Evolutionary conservation across 1,140 invertebrate genomes (phyloP).

Genomic region (Drosophila lacteicornis): DNA sequence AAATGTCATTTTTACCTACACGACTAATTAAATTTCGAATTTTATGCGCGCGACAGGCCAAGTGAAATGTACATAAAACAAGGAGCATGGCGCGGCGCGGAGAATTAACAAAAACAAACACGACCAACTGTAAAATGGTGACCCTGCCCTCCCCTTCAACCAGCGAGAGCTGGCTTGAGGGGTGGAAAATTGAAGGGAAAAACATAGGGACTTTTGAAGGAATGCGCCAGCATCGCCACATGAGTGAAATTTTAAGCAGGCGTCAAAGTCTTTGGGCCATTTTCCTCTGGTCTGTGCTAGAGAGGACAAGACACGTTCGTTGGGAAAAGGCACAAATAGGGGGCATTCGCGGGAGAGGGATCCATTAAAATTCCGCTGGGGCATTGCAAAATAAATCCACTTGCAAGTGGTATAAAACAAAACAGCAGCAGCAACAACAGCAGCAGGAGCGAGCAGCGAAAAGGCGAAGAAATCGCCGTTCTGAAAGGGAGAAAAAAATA

Average conservation of each 20-base stretch:
- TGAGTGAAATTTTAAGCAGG: conserved; percentile 80
- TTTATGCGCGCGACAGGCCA: conserved; percentile 66
- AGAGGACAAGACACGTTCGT: conserved; percentile 66
- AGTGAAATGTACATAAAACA: conserved; percentile 75
- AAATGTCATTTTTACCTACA: conserved; percentile 78
- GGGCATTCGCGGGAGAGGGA: conserved; percentile 23
- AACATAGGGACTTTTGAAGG: conserved; percentile 16
- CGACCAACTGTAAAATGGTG: conserved; percentile 66
- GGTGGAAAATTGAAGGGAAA: conserved; percentile 8
- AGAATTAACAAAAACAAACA: conserved; percentile 80
- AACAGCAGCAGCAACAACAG: conserved; percentile 37
- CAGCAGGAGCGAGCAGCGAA: conserved; percentile 1
- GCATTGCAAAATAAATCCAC: conserved; percentile 83
- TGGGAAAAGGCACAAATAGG: conserved; percentile 3
- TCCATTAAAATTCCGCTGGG: conserved; percentile 79
- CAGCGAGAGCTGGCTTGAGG: not conserved
- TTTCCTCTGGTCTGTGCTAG: conserved; percentile 35
- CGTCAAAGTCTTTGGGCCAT: conserved; percentile 64
- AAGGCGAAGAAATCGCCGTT: conserved; percentile 28
- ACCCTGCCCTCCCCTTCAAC: conserved; percentile 8
- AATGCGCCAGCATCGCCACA: conserved; percentile 57
- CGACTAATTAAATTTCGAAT: conserved; percentile 80
- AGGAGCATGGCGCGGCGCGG: conserved; percentile 27
- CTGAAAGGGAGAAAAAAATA: conserved; percentile 17
- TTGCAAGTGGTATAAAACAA: conserved; percentile 73